Percentiles rank a stretch among this genome's conserved stretches.
Evolutionary conservation across 1,140 invertebrate genomes (phyloP).

Genomic region (Lucilia cuprina): DNA sequence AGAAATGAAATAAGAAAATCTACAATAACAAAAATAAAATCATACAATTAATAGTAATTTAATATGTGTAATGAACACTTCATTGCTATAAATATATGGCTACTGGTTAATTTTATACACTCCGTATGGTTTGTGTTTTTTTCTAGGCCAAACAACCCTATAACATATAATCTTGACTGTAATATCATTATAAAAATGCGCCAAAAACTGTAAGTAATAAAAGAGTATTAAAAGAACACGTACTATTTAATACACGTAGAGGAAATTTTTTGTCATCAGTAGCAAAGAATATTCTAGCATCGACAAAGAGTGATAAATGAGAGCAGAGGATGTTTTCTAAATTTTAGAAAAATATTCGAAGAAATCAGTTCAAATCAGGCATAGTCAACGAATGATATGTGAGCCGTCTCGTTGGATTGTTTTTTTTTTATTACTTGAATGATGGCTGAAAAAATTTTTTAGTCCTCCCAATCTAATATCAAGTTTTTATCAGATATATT

Average conservation of each 20-base stretch:
- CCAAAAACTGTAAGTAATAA: neutral
- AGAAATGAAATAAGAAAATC: neutral
- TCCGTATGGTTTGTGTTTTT: neutral
- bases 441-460: too few relatives aligned
- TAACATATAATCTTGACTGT: neutral
- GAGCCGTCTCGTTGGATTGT: too few relatives aligned
- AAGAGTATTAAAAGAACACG: neutral
- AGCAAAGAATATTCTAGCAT: too few relatives aligned
- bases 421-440: too few relatives aligned
- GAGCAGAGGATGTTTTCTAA: too few relatives aligned
- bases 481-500: too few relatives aligned
- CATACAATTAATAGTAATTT: constrained; percentile 30
- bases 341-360: too few relatives aligned
- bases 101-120: constrained; percentile 23
- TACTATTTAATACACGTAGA: neutral
- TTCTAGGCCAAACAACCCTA: constrained; percentile 26
- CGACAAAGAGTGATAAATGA: too few relatives aligned
- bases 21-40: constrained; percentile 8
- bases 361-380: too few relatives aligned
- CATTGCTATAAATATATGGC: constrained; percentile 29
- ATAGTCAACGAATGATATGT: too few relatives aligned
- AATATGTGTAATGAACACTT: constrained; percentile 32
- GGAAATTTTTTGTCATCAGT: neutral
- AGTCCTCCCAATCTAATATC: too few relatives aligned
- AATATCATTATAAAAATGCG: constrained; percentile 15